Conservation (phyloP, 2,113 vertebrate genomes). For the Castor canadensis region DNA sequence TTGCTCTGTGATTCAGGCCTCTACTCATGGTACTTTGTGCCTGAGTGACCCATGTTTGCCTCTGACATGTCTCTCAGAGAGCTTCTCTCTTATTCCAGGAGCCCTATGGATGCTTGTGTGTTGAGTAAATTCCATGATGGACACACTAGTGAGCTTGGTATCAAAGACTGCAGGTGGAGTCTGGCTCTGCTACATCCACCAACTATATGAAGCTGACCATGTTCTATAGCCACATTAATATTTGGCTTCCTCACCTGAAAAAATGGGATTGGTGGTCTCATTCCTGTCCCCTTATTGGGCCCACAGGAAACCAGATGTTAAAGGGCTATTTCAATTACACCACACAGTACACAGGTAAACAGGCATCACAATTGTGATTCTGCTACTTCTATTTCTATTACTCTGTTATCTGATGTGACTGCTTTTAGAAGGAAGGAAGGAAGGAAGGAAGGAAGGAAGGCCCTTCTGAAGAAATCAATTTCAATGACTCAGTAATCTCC, state of each 20-base stretch:
- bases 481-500: not conserved
- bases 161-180: not conserved
- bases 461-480: not conserved
- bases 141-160: not conserved
- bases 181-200: not conserved
- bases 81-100: not conserved
- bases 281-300: too few relatives aligned
- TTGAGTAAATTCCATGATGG: not conserved
- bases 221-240: not conserved
- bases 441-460: too few relatives aligned
- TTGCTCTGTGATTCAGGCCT: too few relatives aligned
- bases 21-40: accelerated
- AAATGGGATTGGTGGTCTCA: not conserved
- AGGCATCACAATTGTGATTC: not conserved
- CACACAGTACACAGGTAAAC: not conserved
- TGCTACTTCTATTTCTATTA: not conserved
- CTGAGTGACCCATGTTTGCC: not conserved
- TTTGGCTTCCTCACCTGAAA: not conserved
- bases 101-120: not conserved
- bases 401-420: not conserved
- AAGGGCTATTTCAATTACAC: not conserved
- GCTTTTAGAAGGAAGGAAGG: too few relatives aligned
- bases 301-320: not conserved
- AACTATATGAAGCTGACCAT: not conserved
- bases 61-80: accelerated